Conservation (phyloP, 2,797 vertebrate genomes). For the Halcyon chelicuti region DNA sequence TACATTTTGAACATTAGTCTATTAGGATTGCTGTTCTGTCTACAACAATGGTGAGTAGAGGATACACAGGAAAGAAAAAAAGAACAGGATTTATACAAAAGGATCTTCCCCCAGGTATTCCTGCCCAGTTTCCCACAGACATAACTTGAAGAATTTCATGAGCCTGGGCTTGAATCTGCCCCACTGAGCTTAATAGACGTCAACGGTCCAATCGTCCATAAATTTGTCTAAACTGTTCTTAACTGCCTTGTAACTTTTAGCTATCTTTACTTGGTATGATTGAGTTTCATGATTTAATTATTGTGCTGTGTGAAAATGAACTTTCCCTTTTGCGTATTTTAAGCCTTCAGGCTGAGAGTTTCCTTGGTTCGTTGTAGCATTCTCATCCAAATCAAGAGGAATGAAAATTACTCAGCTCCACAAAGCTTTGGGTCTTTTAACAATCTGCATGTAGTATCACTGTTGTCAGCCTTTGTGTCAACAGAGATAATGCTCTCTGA, state of each 20-base stretch:
- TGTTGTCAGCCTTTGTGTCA: not conserved
- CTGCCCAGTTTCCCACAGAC: not conserved
- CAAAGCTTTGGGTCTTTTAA: not conserved
- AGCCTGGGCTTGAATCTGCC: not conserved
- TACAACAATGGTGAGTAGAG: not conserved
- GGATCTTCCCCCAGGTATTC: not conserved
- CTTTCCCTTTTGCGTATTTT: not conserved
- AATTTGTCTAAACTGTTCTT: not conserved
- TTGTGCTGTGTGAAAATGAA: not conserved
- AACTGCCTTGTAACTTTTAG: not conserved
- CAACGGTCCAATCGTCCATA: not conserved
- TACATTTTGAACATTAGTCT: not conserved
- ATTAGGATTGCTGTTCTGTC: not conserved
- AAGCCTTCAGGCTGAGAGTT: not conserved
- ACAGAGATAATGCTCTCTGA: not conserved
- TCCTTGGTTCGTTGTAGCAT: not conserved
- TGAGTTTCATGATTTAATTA: not conserved
- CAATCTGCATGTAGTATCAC: not conserved
- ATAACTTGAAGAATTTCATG: not conserved
- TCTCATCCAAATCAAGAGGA: slow-evolving; percentile 6
- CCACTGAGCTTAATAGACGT: not conserved
- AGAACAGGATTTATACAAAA: not conserved
- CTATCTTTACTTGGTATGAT: not conserved
- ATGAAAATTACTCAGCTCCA: not conserved
- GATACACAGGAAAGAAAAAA: not conserved